These are phyloP conservation scores for Monoplex corrugatus DNA, from an alignment of 2,888 invertebrate genomes.

Conservation along the genomic window DNA sequence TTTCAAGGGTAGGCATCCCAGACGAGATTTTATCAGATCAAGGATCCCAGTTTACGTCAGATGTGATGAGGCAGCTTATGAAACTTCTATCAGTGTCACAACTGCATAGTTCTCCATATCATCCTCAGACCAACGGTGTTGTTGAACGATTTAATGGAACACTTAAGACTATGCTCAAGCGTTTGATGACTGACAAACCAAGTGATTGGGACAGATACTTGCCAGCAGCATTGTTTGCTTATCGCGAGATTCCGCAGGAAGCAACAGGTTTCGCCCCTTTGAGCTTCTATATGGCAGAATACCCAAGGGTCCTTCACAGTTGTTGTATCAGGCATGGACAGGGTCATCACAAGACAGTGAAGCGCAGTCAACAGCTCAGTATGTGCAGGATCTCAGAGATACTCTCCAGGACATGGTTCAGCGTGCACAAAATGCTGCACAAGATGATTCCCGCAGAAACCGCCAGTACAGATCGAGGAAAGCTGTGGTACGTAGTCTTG, in stretches of 20 bases:
- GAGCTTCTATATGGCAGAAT: no score
- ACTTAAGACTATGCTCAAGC: not conserved
- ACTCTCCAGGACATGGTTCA: slow-evolving; percentile 30
- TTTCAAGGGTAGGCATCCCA: not conserved
- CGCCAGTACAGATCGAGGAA: slow-evolving; percentile 51
- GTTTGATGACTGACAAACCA: not conserved
- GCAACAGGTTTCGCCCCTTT: not conserved
- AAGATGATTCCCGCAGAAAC: not conserved
- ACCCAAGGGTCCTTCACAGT: slow-evolving; percentile 47
- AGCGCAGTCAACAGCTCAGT: not conserved
- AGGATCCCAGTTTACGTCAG: slow-evolving; percentile 7
- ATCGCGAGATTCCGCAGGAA: not conserved
- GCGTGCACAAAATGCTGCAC: slow-evolving; percentile 41
- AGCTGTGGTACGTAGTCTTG: slow-evolving; percentile 42
- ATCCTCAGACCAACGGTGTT: not conserved
- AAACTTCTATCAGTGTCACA: slow-evolving; percentile 49
- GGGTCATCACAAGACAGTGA: slow-evolving; percentile 41
- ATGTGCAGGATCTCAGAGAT: slow-evolving; percentile 12
- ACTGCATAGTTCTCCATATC: not conserved
- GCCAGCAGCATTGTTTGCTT: not conserved
- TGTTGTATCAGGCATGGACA: slow-evolving; percentile 42
- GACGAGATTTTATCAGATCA: slow-evolving; percentile 6
- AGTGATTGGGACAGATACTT: slow-evolving; percentile 24
- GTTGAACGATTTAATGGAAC: not conserved
- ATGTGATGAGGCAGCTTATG: slow-evolving; percentile 16